Base-by-base conservation (phyloP, 1,140 invertebrate species). In the Drosophila nannoptera region DNA sequence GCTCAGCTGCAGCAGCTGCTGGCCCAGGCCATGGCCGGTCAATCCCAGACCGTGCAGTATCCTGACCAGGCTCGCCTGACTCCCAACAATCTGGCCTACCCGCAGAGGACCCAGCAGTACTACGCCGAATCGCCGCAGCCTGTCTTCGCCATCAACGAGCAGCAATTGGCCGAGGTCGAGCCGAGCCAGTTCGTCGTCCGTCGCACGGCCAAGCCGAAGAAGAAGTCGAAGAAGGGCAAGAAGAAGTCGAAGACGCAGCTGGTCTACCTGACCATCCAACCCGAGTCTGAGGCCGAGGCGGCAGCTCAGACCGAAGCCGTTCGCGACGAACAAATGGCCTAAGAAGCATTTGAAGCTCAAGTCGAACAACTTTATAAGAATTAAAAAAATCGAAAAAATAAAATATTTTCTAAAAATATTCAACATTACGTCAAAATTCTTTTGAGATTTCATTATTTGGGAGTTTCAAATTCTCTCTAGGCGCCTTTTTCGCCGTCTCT, bases 141-240 rank as follows among this genome's bases (percentile, higher is more conserved):
- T 42, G 11, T 58, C 11, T 5, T 33, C 6, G 46, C 49, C n/a
- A 12, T 50, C 29, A 31, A 40, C 7, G 62, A 31, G 16, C 7
- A 9, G 29, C 42, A 29, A 12, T n/a, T 9, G 40, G 50, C 53
- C 7, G 35, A 49, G 2, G 7, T 33, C 1, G 9, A 43, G n/a
- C n/a, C n/a, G n/a, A n/a, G n/a, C n/a, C n/a, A 32, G n/a, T n/a
- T n/a, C 32, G 2, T 40, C 7, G 12, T 36, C 42, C 59, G 60
- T 56, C 66, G 66, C 9, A 11, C 45, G 6, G 43, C 56, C 7
- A 69, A 69, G 9, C n/a, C 43, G 3, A 63, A 56, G 32, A 55
- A 48, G 50, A 69, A 68, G 49, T 35, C 58, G 7, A 68, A 55
- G 38, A 62, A 62, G 52, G 14, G n/a, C 36, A 69, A 43, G 40